Percentiles rank a stretch among this genome's conserved stretches.
Conservation (phyloP, 2,888 invertebrate species). For the Eudemis profundana region DNA sequence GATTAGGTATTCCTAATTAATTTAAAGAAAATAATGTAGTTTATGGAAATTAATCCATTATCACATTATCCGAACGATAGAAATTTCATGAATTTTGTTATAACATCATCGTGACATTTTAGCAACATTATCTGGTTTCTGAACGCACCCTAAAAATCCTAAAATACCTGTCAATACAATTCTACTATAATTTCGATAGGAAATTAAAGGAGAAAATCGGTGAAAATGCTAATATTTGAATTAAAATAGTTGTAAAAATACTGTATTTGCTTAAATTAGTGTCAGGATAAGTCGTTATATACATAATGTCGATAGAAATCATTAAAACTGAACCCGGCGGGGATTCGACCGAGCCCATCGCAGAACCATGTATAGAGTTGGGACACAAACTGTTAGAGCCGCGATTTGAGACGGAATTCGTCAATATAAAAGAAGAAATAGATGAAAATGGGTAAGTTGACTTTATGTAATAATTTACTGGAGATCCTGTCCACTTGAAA, state of each 20-base stretch:
- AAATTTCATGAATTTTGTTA: too few species aligned
- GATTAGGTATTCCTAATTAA: too few species aligned
- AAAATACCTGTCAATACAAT: slow-evolving; percentile 28
- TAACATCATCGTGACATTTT: too few species aligned
- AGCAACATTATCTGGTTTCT: background rate
- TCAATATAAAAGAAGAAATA: slow-evolving; percentile 48
- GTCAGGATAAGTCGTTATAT: background rate
- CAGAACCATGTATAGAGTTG: slow-evolving; percentile 12
- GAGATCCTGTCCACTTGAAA: too few species aligned
- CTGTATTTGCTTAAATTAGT: background rate
- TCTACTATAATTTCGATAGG: slow-evolving; percentile 22
- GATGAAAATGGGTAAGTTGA: slow-evolving; percentile 45
- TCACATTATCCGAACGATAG: too few species aligned
- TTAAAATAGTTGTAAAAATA: background rate
- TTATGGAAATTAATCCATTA: too few species aligned
- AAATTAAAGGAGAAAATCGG: slow-evolving; percentile 15
- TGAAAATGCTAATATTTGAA: background rate
- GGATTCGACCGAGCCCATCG: slow-evolving; percentile 37
- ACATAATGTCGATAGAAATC: slow-evolving; percentile 26
- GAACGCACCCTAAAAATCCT: background rate
- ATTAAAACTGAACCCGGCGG: slow-evolving; percentile 24
- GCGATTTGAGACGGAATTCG: slow-evolving; percentile 42
- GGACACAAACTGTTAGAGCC: too few species aligned
- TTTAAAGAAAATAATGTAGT: too few species aligned
- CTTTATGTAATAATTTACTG: too few species aligned